A percentile compares a stretch with the other conserved stretches of the same genome.
phyloP scores from a whole-genome alignment of 2,113 vertebrate genomes.

The Protomyctophum bolini region DNA sequence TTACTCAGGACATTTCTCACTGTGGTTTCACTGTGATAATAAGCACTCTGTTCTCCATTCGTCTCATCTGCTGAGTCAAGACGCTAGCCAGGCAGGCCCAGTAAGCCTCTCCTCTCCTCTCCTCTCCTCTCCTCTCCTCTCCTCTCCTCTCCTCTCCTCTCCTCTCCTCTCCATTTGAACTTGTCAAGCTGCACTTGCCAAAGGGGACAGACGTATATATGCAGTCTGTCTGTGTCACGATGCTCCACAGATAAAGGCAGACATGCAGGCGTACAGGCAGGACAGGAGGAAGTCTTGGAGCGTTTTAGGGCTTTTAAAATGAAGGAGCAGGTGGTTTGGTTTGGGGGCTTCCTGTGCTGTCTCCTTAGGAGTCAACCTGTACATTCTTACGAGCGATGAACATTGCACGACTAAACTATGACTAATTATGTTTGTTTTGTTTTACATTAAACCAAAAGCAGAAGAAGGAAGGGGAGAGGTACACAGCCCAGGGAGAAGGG shows the following conservation, averaged over 20 bases:
- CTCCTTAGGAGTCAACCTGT: too few relatives aligned
- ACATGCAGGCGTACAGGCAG: constrained; percentile 18
- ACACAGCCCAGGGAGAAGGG: too few relatives aligned
- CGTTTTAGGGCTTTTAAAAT: constrained; percentile 12
- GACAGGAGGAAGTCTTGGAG: constrained; percentile 23
- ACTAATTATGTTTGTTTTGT: background rate
- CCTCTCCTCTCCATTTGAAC: constrained; percentile 52
- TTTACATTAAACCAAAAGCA: background rate
- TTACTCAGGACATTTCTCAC: constrained; percentile 5
- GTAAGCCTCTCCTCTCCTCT: background rate
- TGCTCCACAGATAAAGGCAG: constrained; percentile 24
- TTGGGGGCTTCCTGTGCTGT: background rate
- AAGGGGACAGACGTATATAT: constrained; percentile 63
- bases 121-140: background rate
- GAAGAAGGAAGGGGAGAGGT: background rate
- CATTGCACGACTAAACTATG: too few relatives aligned
- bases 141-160: constrained; percentile 42
- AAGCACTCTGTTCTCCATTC: constrained; percentile 34
- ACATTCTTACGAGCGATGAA: too few relatives aligned
- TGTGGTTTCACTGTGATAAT: constrained; percentile 41
- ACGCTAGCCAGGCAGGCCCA: constrained; percentile 39
- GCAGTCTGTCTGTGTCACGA: constrained; percentile 47
- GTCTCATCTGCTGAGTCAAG: constrained; percentile 60
- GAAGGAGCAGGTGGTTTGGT: background rate
- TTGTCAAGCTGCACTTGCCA: constrained; percentile 52